Base-by-base conservation (phyloP, 1,140 invertebrate genomes). In the Cydia amplana region DNA sequence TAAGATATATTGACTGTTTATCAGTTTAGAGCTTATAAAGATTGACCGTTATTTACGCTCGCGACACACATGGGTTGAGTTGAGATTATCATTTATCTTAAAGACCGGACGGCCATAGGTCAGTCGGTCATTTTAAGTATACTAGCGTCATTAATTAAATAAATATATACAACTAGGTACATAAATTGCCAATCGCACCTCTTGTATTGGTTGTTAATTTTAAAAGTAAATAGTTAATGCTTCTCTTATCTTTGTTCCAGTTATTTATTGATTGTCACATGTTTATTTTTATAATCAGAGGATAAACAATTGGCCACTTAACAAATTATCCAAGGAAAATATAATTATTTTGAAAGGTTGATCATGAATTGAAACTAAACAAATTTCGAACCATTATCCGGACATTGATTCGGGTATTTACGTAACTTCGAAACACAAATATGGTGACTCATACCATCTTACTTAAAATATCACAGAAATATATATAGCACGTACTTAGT, bases 401-500 rank as follows among this genome's bases (percentile, higher is more conserved):
- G 32, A 32, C 6, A 6, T 32, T 32, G 32, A 32, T 32, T 32
- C 32, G 32, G 4, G 28, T n/a, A 67, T 36, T 67, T 67, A 36
- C 14, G n/a, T 70, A 43, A 67, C 25, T 67, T 36, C 36, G 65
- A 70, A 70, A 70, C n/a, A 36, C 23, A 70, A 40, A 70, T 28
- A 70, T 18, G 65, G 18, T n/a, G 65, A 70, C 65, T 70, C 32
- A 36, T 18, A 70, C 32, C 65, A 70, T 40, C 65, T 60, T 70
- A 70, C 32, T 70, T 70, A 70, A 60, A 70, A 70, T 70, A 70
- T 70, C 65, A 70, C 65, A 70, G 65, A 70, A 70, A 36, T 36
- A 70, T 70, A 70, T 70, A 70, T 70, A 70, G 32, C 23, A 70
- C 6, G 64, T 65, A 70, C 64, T n/a, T 70, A 70, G 16, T 70